Evolutionary conservation across 1,140 invertebrate genomes (phyloP), one percentile per base, ranked within the genome.

Genomic region (Anadara kagoshimensis): DNA sequence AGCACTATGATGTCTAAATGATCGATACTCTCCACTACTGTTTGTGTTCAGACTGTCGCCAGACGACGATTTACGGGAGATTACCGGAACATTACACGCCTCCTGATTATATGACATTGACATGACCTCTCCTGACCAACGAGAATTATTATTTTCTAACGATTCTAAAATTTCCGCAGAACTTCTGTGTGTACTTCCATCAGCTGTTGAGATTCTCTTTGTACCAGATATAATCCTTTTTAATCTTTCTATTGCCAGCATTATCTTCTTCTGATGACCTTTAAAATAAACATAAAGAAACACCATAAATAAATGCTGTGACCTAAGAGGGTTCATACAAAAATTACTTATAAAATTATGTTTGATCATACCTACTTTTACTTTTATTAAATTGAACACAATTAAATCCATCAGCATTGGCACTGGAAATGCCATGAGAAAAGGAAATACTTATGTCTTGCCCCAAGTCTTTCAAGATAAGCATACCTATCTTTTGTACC

Each of bases 251-350:
- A 99, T 98, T 65, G 97, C 98, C 78, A 99, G 90, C 80, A 98
- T 93, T 76, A 99, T 94, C 90, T 98, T 97, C 92, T 99, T 99
- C 89, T 99, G 98, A 89, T 99, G 98, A 29, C 98, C 98, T 84
- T 96, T 89, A 83, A 94, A 93, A 41, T n/a, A 96, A 24, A 69
- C 93, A 66, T 51, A 54, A n/a, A 22, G 63, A 8, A 44, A 45
- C 1, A 24, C 26, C 11, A 16, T 47, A 14, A 24, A 63, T 14
- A 24, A 24, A 18, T 10, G n/a, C 10, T 26, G 14, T 14, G 10
- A n/a, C 12, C 29, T 58, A 58, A 26, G 24, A 57, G n/a, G n/a
- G n/a, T n/a, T 36, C 7, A 36, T 36, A 36, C 29, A 36, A 36
- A n/a, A 36, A 3, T 36, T 36, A 36, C 29, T 36, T 2, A 3